Conservation (phyloP, 2,888 invertebrate species). For the Lasioglossum zephyrum region DNA sequence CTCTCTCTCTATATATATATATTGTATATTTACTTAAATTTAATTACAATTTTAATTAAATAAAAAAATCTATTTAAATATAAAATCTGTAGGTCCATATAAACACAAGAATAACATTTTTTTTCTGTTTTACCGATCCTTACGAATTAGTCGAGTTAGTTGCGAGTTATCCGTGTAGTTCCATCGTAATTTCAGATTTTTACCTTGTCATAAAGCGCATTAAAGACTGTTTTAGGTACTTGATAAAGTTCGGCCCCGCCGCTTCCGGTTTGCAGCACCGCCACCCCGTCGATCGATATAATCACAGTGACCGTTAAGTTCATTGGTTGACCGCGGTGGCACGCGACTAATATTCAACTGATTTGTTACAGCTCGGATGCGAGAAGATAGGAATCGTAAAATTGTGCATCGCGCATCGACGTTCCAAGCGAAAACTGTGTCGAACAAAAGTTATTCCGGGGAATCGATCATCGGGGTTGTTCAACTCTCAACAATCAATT, state of each 20-base stretch:
- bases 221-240: conserved; percentile 3
- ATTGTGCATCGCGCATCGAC: neutral
- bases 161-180: neutral
- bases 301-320: conserved; percentile 49
- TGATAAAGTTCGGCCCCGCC: conserved; percentile 22
- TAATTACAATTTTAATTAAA: too few relatives aligned
- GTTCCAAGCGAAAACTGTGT: neutral
- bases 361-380: neutral
- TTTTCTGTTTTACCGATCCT: neutral
- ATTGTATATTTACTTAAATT: too few relatives aligned
- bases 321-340: conserved; percentile 20
- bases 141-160: neutral
- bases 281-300: conserved; percentile 38
- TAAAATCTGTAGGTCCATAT: too few relatives aligned
- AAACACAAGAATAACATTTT: neutral
- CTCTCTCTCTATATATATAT: too few relatives aligned
- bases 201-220: neutral
- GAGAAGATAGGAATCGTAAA: neutral
- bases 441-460: conserved; percentile 24
- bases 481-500: conserved; percentile 38
- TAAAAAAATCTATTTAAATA: too few relatives aligned
- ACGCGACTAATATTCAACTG: conserved; percentile 22
- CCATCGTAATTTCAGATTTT: neutral
- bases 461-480: conserved; percentile 45
- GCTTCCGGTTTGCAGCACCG: conserved; percentile 10